A percentile compares a stretch with the other conserved stretches of the same genome.
Conservation (phyloP, 2,888 invertebrate species). For the Sympetrum striolatum region DNA sequence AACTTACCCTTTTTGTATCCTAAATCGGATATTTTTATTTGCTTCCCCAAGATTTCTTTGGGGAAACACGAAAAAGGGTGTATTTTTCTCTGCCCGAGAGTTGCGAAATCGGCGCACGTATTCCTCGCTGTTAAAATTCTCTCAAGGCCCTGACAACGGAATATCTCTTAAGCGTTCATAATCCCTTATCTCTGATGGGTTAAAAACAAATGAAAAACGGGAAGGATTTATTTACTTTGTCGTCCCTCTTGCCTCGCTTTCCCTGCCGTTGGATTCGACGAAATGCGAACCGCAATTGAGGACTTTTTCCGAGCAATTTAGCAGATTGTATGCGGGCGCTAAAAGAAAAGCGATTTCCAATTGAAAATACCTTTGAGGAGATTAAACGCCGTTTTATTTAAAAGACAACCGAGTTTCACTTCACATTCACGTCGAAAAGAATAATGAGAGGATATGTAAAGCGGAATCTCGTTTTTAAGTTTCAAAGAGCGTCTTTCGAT, state of each 20-base stretch:
- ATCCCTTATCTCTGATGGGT: slow-evolving; percentile 1
- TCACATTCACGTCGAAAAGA: no score
- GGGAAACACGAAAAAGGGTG: background rate
- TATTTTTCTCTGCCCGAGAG: background rate
- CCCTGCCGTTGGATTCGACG: background rate
- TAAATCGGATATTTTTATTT: background rate
- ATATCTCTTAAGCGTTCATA: slow-evolving; percentile 29
- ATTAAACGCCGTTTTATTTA: no score
- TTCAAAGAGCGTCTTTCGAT: no score
- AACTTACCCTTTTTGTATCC: background rate
- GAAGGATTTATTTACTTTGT: background rate
- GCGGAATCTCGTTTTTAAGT: no score
- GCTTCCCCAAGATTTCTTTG: background rate
- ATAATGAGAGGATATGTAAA: no score
- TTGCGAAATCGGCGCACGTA: background rate
- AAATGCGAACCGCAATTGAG: no score
- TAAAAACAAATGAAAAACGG: background rate
- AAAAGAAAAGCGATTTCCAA: no score
- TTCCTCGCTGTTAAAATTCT: slow-evolving; percentile 10
- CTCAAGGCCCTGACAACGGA: background rate
- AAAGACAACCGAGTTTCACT: no score
- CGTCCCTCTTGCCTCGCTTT: background rate
- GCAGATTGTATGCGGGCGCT: no score
- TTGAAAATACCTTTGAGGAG: no score
- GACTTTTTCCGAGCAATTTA: no score